Evolutionary conservation across 2,113 vertebrate genomes (phyloP), one percentile per base, ranked within the genome.

Genomic region (Athene cunicularia): DNA sequence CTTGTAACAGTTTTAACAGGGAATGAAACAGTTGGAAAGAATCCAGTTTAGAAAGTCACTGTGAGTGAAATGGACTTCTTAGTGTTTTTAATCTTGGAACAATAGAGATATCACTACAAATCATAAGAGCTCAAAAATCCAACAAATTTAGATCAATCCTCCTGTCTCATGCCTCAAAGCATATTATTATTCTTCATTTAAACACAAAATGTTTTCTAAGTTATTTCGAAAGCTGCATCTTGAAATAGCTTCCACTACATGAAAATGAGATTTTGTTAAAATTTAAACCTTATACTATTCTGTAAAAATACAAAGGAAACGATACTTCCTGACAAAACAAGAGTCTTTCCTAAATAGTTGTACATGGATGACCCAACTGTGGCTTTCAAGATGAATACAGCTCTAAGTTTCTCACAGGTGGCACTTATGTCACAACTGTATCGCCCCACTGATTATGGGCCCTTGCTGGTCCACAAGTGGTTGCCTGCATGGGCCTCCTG

Each of bases 391-490:
- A 85, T 88, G 90, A 92, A 30, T 2, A 49, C 23, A 80, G 55
- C 35, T 60, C 23, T 7, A 14, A 10, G 55, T 12, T 80, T 72
- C 90, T n/a, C 70, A 70, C 8, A 33, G 41, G 77, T 55, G 56
- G 73, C 56, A 87, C 37, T 37, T 2, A 1, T 5, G 50, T 45
- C 72, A 53, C 63, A 43, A 21, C 28, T 3, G 9, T 11, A 24
- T 8, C 58, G 12, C 35, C 9, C 6, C 37, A 18, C 6, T 3
- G 0, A 2, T 5, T n/a, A 0, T 28, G 33, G 83, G 52, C 11
- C n/a, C 37, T 13, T 4, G 32, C 32, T 45, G 43, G 24, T 2
- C 21, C 11, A 32, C 5, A 0, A 33, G 22, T 22, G 43, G 32
- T 43, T 67, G 43, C 22, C 43, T 45, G 43, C 43, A 18, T 18